A percentile compares a stretch with the other conserved stretches of the same genome.
Conservation (phyloP, 1,140 invertebrate species). For the Ceratina calcarata region DNA sequence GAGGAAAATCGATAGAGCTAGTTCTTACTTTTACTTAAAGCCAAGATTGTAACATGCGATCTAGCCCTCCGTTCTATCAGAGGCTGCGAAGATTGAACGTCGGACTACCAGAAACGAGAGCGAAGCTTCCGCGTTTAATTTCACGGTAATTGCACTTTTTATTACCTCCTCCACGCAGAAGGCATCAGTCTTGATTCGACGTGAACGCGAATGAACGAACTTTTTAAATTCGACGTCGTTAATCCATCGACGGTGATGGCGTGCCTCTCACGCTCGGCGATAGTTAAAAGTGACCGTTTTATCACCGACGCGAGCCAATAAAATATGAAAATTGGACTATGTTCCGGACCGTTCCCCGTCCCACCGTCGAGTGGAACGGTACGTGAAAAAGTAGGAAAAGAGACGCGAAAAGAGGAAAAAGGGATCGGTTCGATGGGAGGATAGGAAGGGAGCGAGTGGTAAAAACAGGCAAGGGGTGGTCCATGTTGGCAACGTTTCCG, state of each 20-base stretch:
- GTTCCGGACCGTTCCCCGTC: constrained; percentile 61
- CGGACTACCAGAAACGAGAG: constrained; percentile 14
- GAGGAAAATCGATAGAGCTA: no score
- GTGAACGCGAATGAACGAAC: background rate
- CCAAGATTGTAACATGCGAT: background rate
- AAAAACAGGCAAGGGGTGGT: constrained; percentile 28
- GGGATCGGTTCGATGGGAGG: background rate
- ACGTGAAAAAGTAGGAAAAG: constrained; percentile 37
- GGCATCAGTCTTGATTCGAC: background rate
- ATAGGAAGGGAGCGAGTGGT: constrained; percentile 14
- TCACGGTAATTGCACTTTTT: constrained; percentile 11
- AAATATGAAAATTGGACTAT: constrained; percentile 79
- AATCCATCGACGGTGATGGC: constrained; percentile 1
- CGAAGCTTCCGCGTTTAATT: constrained; percentile 3
- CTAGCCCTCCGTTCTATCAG: background rate
- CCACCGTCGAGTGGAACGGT: constrained; percentile 11
- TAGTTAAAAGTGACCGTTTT: constrained; percentile 44
- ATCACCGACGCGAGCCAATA: constrained; percentile 60
- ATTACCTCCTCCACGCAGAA: background rate
- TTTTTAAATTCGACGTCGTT: background rate
- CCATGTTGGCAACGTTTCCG: constrained; percentile 49
- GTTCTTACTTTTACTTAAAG: no score
- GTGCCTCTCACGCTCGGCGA: background rate
- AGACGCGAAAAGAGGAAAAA: constrained; percentile 9
- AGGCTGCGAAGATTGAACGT: background rate